Evolutionary conservation across 2,113 vertebrate genomes (phyloP).

Genomic region (Phyllopteryx taeniolatus): DNA sequence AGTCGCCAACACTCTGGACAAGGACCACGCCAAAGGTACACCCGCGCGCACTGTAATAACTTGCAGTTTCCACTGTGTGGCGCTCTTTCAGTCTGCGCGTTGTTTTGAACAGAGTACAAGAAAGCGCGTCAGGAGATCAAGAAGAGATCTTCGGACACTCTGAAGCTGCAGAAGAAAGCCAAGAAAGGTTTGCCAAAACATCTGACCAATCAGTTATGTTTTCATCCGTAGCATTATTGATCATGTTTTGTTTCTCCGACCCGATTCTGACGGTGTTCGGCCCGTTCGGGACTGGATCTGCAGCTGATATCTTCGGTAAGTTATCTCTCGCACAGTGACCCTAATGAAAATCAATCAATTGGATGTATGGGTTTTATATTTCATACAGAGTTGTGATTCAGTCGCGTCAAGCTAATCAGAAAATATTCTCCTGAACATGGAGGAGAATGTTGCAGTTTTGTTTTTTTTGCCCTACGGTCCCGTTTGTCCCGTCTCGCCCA

Average conservation of each 20-base stretch:
- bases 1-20: constrained; percentile 92
- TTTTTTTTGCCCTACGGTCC: too few species aligned
- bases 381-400: too few species aligned
- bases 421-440: too few species aligned
- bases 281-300: too few species aligned
- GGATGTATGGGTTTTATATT: too few species aligned
- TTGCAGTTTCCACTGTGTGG: neutral
- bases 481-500: constrained; percentile 36
- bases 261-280: neutral
- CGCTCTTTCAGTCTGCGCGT: neutral
- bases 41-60: neutral
- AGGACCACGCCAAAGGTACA: constrained; percentile 94
- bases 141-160: constrained; percentile 96
- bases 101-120: constrained; percentile 83
- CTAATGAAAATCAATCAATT: too few species aligned
- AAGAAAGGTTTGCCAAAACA: constrained; percentile 82
- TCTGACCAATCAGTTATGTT: neutral
- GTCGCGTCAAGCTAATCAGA: too few species aligned
- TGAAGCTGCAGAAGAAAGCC: constrained; percentile 97
- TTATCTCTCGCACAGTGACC: constrained; percentile 53
- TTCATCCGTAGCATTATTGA: neutral
- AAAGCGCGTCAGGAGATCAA: constrained; percentile 97
- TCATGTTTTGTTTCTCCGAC: neutral
- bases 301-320: neutral
- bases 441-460: too few species aligned